phyloP scores from a whole-genome alignment of 2,888 invertebrate genomes.

The Yponomeuta malinellus region DNA sequence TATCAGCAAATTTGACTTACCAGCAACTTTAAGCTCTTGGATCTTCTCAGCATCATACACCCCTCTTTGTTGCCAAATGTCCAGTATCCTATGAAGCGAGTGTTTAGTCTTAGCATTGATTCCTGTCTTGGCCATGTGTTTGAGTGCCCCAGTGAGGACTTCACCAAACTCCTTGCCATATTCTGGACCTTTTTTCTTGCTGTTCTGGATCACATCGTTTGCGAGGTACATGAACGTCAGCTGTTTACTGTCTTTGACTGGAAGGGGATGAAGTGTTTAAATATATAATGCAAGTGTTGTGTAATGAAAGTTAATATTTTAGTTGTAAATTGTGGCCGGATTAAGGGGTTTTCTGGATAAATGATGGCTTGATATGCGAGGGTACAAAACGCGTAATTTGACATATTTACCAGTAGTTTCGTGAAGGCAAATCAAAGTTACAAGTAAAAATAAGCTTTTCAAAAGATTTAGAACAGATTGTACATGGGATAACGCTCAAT shows the following conservation, averaged over 20 bases:
- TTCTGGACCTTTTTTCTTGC: constrained; percentile 97
- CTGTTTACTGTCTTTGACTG: constrained; percentile 90
- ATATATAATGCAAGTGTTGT: too few species aligned
- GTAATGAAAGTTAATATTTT: too few species aligned
- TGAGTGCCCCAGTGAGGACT: constrained; percentile 87
- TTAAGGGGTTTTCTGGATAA: too few species aligned
- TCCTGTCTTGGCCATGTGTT: constrained; percentile 84
- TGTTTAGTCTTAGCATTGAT: constrained; percentile 88
- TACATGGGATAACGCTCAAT: too few species aligned
- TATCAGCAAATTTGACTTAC: constrained; percentile 33
- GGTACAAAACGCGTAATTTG: background rate
- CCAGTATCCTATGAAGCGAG: constrained; percentile 86
- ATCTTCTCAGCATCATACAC: constrained; percentile 90
- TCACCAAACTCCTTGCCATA: constrained; percentile 91
- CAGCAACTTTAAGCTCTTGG: constrained; percentile 83
- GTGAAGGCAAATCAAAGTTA: too few species aligned
- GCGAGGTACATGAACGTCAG: constrained; percentile 98
- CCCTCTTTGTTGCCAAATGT: constrained; percentile 94
- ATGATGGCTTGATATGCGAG: background rate
- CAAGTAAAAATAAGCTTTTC: too few species aligned
- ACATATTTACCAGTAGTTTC: too few species aligned
- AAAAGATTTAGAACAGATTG: too few species aligned
- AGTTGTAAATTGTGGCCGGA: too few species aligned
- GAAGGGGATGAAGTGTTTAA: constrained; percentile 30
- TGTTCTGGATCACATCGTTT: constrained; percentile 99